phyloP scores from a whole-genome alignment of 2,888 invertebrate genomes.

The Glaucopsyche alexis region DNA sequence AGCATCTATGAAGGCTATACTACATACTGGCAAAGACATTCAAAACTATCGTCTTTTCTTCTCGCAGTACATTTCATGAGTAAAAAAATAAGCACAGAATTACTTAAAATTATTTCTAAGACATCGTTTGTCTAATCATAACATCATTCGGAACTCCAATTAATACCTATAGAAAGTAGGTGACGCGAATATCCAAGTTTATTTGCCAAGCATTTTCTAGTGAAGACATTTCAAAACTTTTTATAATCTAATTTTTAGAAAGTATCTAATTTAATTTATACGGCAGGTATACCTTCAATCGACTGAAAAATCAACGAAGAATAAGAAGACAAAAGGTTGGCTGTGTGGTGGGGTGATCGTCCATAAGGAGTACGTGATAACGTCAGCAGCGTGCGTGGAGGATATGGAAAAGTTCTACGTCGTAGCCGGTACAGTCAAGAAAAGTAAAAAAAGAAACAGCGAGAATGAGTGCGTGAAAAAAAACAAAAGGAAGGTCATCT shows the following conservation, averaged over 20 bases:
- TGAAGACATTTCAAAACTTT: no score
- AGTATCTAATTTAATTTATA: conserved; percentile 52
- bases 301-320: conserved; percentile 70
- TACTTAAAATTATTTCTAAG: no score
- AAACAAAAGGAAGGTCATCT: conserved; percentile 64
- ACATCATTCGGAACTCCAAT: no score
- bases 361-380: conserved; percentile 60
- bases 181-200: no score
- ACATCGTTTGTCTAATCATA: no score
- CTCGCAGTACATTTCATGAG: no score
- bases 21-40: no score
- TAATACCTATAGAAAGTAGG: no score
- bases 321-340: conserved; percentile 71
- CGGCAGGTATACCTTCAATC: conserved; percentile 68
- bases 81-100: no score
- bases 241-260: conserved; percentile 42
- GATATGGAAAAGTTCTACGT: conserved; percentile 72
- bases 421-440: conserved; percentile 65
- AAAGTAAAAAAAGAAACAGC: conserved; percentile 61
- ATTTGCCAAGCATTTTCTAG: no score
- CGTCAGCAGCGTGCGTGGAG: conserved; percentile 73
- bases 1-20: no score
- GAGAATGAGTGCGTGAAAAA: conserved; percentile 63
- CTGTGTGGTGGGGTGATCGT: conserved; percentile 71
- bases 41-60: no score